Conservation (phyloP, 2,888 invertebrate species). For the Caenorhabditis virilis region DNA sequence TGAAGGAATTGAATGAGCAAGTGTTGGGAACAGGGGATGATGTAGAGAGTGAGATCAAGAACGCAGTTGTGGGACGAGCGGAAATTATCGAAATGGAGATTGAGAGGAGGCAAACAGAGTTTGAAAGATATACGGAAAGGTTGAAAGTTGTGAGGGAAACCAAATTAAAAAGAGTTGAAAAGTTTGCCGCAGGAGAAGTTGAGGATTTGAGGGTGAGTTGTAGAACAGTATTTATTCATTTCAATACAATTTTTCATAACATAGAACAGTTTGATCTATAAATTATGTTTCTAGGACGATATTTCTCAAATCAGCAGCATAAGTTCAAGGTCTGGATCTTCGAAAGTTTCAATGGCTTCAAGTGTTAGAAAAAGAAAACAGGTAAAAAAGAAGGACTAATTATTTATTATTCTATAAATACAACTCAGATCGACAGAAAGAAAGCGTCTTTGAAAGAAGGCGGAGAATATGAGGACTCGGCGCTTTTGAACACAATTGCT, state of each 20-base stretch:
- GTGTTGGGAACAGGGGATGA: conserved; percentile 6
- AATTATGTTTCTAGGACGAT: no score
- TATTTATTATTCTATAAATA: no score
- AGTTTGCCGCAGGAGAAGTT: conserved; percentile 29
- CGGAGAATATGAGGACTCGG: conserved; percentile 63
- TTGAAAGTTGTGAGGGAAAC: conserved; percentile 43
- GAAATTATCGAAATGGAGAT: conserved; percentile 16
- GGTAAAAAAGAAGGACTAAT: no score
- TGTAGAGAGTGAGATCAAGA: background rate
- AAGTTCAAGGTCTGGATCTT: conserved; percentile 22
- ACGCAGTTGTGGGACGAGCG: background rate
- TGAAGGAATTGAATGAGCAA: no score
- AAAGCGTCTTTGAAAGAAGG: conserved; percentile 61
- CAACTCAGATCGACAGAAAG: conserved; percentile 60
- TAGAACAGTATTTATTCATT: no score
- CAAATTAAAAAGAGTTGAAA: conserved; percentile 45
- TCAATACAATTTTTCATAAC: no score
- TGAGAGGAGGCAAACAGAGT: conserved; percentile 7
- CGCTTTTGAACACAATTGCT: conserved; percentile 50
- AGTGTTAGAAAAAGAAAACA: conserved; percentile 50
- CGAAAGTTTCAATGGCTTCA: conserved; percentile 45
- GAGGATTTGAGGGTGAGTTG: conserved; percentile 25
- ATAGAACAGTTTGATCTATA: no score
- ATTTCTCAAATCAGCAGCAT: conserved; percentile 30
- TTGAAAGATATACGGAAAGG: conserved; percentile 34